Conservation (phyloP, 2,797 vertebrate genomes). For the Squalus acanthias region DNA sequence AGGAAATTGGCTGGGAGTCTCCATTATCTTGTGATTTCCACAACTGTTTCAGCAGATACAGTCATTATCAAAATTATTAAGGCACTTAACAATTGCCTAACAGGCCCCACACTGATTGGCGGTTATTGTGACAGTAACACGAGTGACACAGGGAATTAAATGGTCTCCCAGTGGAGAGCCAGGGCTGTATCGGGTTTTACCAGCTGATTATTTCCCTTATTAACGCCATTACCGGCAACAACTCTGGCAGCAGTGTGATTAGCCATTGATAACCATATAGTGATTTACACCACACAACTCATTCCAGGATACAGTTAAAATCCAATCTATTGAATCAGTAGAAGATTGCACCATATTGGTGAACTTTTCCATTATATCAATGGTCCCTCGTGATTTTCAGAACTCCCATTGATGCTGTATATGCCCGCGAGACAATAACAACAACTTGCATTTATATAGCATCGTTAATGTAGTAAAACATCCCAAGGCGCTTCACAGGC, state of each 20-base stretch:
- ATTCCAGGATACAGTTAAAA: neutral
- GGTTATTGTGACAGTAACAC: neutral
- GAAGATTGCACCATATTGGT: neutral
- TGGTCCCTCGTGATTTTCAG: neutral
- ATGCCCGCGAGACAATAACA: neutral
- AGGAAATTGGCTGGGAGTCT: neutral
- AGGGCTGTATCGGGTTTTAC: neutral
- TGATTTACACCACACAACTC: neutral
- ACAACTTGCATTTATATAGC: neutral
- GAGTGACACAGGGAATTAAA: neutral
- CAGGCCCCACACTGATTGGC: neutral
- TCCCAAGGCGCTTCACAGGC: neutral
- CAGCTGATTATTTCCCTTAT: neutral
- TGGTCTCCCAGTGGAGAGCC: too few relatives aligned
- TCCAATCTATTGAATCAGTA: neutral
- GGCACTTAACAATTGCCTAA: neutral
- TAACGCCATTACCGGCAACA: neutral
- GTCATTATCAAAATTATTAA: neutral
- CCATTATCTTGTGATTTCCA: neutral
- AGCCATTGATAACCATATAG: neutral
- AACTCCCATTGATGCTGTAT: neutral
- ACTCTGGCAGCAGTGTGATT: neutral
- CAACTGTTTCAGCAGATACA: neutral
- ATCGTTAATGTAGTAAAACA: neutral
- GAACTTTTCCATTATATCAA: neutral